Conservation (phyloP, 2,113 vertebrate species). For the Pandion haliaetus region DNA sequence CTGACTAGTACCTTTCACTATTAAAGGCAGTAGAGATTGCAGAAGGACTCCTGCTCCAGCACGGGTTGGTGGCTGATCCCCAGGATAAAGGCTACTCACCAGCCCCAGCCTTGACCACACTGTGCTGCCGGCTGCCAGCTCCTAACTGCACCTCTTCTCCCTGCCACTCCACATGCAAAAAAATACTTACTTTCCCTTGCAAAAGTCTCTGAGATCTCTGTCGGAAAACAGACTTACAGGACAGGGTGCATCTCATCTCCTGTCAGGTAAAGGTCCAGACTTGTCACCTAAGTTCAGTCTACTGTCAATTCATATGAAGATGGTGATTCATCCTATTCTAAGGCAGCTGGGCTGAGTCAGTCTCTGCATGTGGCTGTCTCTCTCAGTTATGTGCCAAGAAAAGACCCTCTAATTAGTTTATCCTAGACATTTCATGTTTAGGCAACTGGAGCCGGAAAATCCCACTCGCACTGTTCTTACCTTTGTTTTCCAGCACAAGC, state of each 20-base stretch:
- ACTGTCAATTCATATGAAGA: not conserved
- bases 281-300: not conserved
- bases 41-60: not conserved
- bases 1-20: not conserved
- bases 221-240: not conserved
- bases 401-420: slow-evolving; percentile 47
- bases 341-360: slow-evolving; percentile 45
- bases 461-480: not conserved
- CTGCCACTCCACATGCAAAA: not conserved
- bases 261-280: not conserved
- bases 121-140: not conserved
- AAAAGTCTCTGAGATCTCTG: not conserved
- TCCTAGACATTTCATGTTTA: not conserved
- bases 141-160: not conserved
- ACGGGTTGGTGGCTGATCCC: not conserved
- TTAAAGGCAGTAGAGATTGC: not conserved
- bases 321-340: not conserved
- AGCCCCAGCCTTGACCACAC: not conserved
- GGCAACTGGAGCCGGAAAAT: not conserved
- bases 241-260: not conserved
- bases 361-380: not conserved
- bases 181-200: not conserved
- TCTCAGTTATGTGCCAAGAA: not conserved
- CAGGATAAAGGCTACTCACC: not conserved
- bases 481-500: not conserved